These are phyloP conservation scores for Limenitis camilla DNA, from an alignment of 2,888 invertebrate genomes.

Conservation along the genomic window DNA sequence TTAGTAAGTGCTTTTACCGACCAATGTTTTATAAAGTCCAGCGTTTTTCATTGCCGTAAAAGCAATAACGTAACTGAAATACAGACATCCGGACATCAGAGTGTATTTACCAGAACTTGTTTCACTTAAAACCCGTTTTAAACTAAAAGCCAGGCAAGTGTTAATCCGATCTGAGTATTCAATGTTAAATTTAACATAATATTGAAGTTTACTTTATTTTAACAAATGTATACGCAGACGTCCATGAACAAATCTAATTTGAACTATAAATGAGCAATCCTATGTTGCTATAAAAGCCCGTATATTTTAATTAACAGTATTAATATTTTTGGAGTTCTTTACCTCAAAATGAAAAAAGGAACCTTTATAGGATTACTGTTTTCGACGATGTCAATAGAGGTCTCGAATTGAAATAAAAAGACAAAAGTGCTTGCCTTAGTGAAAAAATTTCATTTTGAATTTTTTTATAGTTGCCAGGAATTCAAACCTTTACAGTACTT, in stretches of 20 bases:
- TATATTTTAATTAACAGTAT: too few relatives aligned
- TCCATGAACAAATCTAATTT: neutral
- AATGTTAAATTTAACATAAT: slow-evolving; percentile 8
- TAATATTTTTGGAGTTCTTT: too few relatives aligned
- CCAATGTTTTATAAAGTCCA: slow-evolving; percentile 19
- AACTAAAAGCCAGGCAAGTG: slow-evolving; percentile 19
- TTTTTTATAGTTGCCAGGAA: too few relatives aligned
- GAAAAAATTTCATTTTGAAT: too few relatives aligned
- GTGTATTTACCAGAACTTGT: slow-evolving; percentile 18
- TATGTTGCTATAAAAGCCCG: too few relatives aligned
- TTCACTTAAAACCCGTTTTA: slow-evolving; percentile 14
- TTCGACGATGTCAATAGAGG: too few relatives aligned
- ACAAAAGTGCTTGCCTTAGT: too few relatives aligned
- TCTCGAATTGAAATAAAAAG: too few relatives aligned
- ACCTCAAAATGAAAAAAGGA: too few relatives aligned
- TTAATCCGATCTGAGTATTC: slow-evolving; percentile 14
- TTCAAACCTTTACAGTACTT: too few relatives aligned
- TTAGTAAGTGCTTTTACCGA: slow-evolving; percentile 17
- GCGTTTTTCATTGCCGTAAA: slow-evolving; percentile 22
- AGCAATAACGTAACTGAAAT: slow-evolving; percentile 21
- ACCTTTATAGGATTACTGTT: too few relatives aligned
- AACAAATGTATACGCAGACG: neutral
- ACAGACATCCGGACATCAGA: slow-evolving; percentile 16
- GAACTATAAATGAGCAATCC: too few relatives aligned
- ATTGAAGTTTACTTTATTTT: neutral